These are phyloP conservation scores for Aphelinus atriplicis DNA, from an alignment of 1,140 invertebrate species.

Conservation along the genomic window DNA sequence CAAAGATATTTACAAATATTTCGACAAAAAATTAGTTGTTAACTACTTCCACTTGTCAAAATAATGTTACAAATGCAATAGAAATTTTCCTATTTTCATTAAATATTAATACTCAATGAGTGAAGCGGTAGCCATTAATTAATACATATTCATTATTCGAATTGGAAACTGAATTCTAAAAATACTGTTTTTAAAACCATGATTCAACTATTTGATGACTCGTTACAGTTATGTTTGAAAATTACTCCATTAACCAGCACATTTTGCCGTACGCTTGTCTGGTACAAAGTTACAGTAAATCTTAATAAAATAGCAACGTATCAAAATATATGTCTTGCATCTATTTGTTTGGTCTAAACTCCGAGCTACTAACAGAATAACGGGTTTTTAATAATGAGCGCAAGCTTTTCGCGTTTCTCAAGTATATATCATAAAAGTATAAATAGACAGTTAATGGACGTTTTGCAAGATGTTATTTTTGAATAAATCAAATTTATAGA, in stretches of 20 bases:
- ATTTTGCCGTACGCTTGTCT: constrained; percentile 45
- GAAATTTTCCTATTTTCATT: constrained; percentile 20
- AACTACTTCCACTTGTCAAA: constrained; percentile 32
- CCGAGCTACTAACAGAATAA: constrained; percentile 56
- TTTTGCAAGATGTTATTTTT: constrained; percentile 21
- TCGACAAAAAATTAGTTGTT: constrained; percentile 31
- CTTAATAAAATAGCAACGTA: constrained; percentile 62
- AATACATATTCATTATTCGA: background rate
- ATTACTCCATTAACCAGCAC: constrained; percentile 40
- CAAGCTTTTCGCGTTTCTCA: constrained; percentile 12
- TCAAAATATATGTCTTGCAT: constrained; percentile 63
- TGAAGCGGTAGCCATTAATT: too few species aligned
- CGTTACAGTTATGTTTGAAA: background rate
- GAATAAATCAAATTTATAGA: constrained; percentile 27
- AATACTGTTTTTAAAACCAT: constrained; percentile 3
- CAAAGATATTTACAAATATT: constrained; percentile 42
- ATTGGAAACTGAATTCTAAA: constrained; percentile 15
- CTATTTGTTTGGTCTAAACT: constrained; percentile 58
- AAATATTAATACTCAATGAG: background rate
- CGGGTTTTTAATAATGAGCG: constrained; percentile 39
- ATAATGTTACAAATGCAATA: constrained; percentile 34
- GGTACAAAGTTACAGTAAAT: constrained; percentile 45
- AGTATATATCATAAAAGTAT: constrained; percentile 14
- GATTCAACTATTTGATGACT: constrained; percentile 1
- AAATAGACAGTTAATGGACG: constrained; percentile 21